phyloP scores from a whole-genome alignment of 2,113 vertebrate species.

The Passer domesticus region DNA sequence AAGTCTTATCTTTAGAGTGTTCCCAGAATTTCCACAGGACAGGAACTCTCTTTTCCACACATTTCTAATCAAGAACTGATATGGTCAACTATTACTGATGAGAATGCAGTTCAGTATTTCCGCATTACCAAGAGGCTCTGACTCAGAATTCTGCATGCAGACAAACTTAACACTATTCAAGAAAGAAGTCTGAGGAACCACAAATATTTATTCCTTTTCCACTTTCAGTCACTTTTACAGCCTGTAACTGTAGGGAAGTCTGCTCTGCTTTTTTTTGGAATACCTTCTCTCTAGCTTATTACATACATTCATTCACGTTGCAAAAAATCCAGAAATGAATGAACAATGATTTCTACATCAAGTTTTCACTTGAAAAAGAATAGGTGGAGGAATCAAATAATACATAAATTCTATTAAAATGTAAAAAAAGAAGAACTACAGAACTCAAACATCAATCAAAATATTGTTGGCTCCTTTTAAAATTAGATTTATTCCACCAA shows the following conservation, averaged over 20 bases:
- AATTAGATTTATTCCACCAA: not conserved
- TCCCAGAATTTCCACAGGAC: not conserved
- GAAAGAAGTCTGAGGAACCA: not conserved
- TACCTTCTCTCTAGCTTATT: not conserved
- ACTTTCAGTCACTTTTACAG: not conserved
- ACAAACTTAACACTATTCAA: not conserved
- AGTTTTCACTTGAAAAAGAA: not conserved
- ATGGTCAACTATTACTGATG: not conserved
- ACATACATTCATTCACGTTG: not conserved
- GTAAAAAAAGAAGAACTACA: not conserved
- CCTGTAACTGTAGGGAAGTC: not conserved
- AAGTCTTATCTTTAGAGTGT: not conserved
- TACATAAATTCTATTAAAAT: not conserved
- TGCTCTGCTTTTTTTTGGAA: not conserved
- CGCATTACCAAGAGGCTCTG: not conserved
- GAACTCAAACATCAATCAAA: not conserved
- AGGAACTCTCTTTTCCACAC: not conserved
- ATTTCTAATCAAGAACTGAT: not conserved
- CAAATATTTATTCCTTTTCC: not conserved
- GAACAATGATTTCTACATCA: not conserved
- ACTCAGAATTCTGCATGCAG: not conserved
- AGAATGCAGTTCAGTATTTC: not conserved
- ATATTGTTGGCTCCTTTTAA: not conserved
- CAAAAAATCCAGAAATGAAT: not conserved
- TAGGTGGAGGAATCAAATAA: not conserved